phyloP scores from a whole-genome alignment of 2,113 vertebrate species.

The Gallinago media region DNA sequence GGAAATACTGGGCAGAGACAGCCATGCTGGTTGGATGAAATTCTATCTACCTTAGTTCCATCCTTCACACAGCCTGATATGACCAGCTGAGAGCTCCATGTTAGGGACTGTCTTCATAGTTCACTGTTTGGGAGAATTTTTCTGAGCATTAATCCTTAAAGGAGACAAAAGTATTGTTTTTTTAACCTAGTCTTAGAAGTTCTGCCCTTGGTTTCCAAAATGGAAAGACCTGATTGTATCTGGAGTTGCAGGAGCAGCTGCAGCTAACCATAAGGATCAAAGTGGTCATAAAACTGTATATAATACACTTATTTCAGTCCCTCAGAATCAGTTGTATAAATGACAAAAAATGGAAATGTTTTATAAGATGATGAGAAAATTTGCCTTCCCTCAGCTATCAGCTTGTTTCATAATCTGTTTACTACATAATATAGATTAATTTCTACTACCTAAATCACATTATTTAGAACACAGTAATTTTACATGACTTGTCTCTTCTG shows the following conservation, averaged over 20 bases:
- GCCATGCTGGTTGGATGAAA: neutral
- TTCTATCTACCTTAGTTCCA: neutral
- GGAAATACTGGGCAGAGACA: neutral
- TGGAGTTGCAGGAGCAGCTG: neutral
- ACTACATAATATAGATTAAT: neutral
- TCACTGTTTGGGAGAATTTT: neutral
- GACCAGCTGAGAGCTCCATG: neutral
- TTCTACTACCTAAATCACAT: neutral
- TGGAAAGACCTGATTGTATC: neutral
- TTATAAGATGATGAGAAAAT: neutral
- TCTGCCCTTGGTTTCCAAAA: slow-evolving; percentile 38
- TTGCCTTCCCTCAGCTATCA: neutral
- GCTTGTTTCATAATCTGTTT: neutral
- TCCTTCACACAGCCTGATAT: neutral
- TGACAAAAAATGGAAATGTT: neutral
- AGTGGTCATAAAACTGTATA: neutral
- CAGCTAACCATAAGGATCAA: slow-evolving; percentile 9
- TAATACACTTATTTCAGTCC: neutral
- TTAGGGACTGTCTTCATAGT: neutral
- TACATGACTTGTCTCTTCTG: neutral
- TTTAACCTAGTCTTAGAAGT: neutral
- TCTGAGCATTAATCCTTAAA: slow-evolving; percentile 8
- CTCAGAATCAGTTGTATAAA: slow-evolving; percentile 23
- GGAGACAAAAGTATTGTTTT: slow-evolving; percentile 7
- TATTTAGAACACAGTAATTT: fast-evolving